Conservation (phyloP, 92 coral and sea anemone species). For the Parazoanthus atlanticus region DNA sequence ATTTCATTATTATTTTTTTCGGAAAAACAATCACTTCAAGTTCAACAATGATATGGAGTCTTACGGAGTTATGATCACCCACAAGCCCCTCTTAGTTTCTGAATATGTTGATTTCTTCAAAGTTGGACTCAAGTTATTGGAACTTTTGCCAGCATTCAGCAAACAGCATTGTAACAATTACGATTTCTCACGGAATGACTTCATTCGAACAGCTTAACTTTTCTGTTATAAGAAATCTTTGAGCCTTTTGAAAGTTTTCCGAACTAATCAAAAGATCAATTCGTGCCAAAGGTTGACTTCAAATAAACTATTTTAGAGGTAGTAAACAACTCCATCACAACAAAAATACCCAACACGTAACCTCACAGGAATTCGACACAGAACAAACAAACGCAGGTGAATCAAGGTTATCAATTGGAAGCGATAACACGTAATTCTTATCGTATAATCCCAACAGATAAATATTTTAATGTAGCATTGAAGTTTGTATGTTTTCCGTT, state of each 20-base stretch:
- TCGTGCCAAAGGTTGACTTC: background rate
- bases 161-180: background rate
- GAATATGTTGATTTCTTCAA: no score
- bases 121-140: background rate
- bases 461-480: no score
- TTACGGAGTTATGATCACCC: no score
- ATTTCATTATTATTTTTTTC: no score
- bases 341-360: background rate
- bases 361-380: background rate
- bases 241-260: background rate
- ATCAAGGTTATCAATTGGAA: background rate
- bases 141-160: background rate
- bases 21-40: background rate
- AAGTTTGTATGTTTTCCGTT: background rate
- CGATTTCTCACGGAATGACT: background rate
- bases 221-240: no score
- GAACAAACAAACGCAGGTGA: background rate
- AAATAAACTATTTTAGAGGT: background rate
- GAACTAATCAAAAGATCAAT: background rate
- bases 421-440: no score
- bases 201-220: background rate
- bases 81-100: background rate
- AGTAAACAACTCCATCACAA: background rate
- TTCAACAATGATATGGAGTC: no score
- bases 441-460: background rate